phyloP scores from a whole-genome alignment of 2,888 invertebrate genomes.

The Tridacna gigas region DNA sequence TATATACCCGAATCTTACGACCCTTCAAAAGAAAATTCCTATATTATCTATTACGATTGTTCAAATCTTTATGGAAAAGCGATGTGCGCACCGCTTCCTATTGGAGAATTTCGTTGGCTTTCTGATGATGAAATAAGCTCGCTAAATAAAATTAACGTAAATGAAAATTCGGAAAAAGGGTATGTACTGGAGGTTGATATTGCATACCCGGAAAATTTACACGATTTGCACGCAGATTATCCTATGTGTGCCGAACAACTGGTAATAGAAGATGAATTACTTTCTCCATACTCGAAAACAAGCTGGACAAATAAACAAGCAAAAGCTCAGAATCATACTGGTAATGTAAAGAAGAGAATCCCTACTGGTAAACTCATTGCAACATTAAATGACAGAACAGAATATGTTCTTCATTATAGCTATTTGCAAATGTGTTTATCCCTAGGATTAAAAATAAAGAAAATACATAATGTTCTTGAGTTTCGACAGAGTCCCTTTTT shows the following conservation, averaged over 20 bases:
- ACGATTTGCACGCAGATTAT: slow-evolving; percentile 16
- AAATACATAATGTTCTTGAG: slow-evolving; percentile 75
- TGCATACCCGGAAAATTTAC: not conserved
- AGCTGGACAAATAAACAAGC: not conserved
- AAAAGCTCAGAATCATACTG: no score
- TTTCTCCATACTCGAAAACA: not conserved
- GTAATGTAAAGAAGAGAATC: no score
- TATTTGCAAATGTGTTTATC: not conserved
- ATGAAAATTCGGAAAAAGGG: not conserved
- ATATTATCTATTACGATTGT: not conserved
- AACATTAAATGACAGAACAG: not conserved
- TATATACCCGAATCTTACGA: not conserved
- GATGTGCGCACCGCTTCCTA: not conserved
- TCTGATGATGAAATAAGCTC: no score
- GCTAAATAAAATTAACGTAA: not conserved
- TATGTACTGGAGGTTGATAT: slow-evolving; percentile 13
- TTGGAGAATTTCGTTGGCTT: slow-evolving; percentile 1
- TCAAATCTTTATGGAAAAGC: slow-evolving; percentile 5
- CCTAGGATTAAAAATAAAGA: slow-evolving; percentile 34
- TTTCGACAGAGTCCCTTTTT: slow-evolving; percentile 70
- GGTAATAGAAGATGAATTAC: not conserved
- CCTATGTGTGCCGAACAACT: not conserved
- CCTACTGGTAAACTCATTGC: not conserved
- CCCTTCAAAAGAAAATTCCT: not conserved
- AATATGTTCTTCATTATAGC: slow-evolving; percentile 6